Base-by-base conservation (phyloP, 2,888 invertebrate genomes). In the Cataglyphis livida region DNA sequence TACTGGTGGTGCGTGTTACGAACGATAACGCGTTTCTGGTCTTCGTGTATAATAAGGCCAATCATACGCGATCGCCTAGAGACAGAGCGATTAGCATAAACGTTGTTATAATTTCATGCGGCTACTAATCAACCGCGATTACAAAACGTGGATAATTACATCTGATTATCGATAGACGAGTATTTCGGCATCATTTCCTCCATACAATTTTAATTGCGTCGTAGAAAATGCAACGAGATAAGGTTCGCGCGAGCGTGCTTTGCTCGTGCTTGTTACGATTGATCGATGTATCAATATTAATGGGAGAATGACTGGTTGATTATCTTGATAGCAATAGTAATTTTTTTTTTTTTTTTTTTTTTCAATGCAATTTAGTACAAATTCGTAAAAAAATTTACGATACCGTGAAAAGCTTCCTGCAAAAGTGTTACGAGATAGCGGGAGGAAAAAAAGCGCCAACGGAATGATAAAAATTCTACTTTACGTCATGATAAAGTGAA, bases 401-500 rank as follows among this genome's bases (percentile, higher is more conserved):
- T 38, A 12, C 7, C n/a, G 28, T 41, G 21, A 15, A 44, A 74
- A 44, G 25, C 44, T 38, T 79, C 28, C 25, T 35, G 18, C 59
- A 44, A 5, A 71, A 71, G 59, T 28, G 32, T 51, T 7, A 44
- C 21, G 35, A 35, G 12, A 10, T 15, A n/a, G 15, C 25, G 28
- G n/a, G 25, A 15, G 21, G 25, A 32, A 51, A 44, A 44, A 78
- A 25, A 71, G 32, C 18, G 21, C 48, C 32, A 78, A 78, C 78
- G 92, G 91, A 87, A 85, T 90, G 90, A 92, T 92, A 93, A 93
- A 93, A 91, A 91, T 91, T 90, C 90, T 89, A 90, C 87, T 83
- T 82, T 73, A 84, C 87, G 84, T 88, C 85, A 90, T 87, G 92
- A 88, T 75, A 87, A 88, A 91, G 90, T 90, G 59, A 59, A 59